Base-by-base conservation (phyloP, 2,113 vertebrate species). In the Xiphorhynchus elegans region DNA sequence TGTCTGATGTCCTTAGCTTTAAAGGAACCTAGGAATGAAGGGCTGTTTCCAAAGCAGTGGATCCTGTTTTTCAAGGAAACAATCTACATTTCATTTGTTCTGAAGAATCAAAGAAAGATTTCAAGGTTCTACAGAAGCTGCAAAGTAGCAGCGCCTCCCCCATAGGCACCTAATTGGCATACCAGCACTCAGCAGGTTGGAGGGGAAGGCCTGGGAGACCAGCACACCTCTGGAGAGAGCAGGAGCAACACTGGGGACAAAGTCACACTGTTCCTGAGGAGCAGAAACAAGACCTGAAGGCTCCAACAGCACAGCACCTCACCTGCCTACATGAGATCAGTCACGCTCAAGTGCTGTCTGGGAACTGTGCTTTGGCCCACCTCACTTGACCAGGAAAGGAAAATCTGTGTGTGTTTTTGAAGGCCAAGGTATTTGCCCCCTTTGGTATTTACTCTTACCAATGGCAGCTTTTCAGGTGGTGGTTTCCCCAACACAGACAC, bases 61-160 rank as follows among this genome's bases (percentile, higher is more conserved):
- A 96, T 94, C 96, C 96, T 94, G 97, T 97, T 97, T 94, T 74
- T 96, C 96, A 96, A 97, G 96, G 90, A 97, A 97, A 97, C 80
- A 78, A 93, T 95, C 95, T 97, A 87, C 89, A 60, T 88, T 97
- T 96, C 58, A 81, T 96, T 96, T 95, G 88, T 97, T 96, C 79
- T 96, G 87, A 92, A 92, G 93, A 96, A 96, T 87, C 92, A 93
- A 97, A 97, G 90, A 77, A 92, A 90, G 73, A 84, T 94, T 90
- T 86, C 59, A 81, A 73, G 84, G 69, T 91, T 93, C 33, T 73
- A 90, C 73, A 88, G 76, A 89, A 80, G 90, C 84, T 96, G 86
- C 53, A 76, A 9, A 97, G 73, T 63, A 69, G 86, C 78, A 94
- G 59, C 87, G 95, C 79, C 77, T 95, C 87, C 84, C 70, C 92